Base-by-base conservation (phyloP, 2,797 vertebrate genomes). In the Hippocampus kuda region DNA sequence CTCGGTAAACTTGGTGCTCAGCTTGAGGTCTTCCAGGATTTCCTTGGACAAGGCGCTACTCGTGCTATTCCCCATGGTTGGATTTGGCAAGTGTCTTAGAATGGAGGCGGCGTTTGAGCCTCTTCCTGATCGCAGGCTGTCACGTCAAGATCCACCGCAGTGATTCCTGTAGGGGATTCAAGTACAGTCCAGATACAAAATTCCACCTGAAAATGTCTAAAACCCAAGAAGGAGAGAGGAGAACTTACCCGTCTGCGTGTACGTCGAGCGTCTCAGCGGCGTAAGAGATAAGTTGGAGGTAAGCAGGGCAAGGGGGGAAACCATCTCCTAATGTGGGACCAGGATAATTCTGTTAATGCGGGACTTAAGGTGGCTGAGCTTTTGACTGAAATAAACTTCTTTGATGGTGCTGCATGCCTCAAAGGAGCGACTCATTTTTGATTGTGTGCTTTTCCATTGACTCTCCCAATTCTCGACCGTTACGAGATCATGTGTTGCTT, bases 21-120 rank as follows among this genome's bases (percentile, higher is more conserved):
- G 84, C 85, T 91, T 93, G 75, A 93, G 88, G 77, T 93, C 92
- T 74, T 92, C 88, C 80, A 93, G 85, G 88, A 93, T 92, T 83
- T 91, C 91, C 82, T 92, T 92, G 18, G 92, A 93, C 69, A 93
- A 27, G 0, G 90, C 89, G 54, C 91, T 83, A 71, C 92, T 93
- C 76, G 89, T 91, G 41, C 87, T 18, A 79, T 93, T 93, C 68
- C 92, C 92, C 92, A 93, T 93, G 53, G 68, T 80, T 18, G 65
- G 62, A 64, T 64, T 44, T 64, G 22, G 5, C 22, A 15, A 64
- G n/a, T 46, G 22, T 64, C 42, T 64, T 24, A 26, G 22, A 61
- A 34, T 22, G 20, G 59, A 61, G 13, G 59, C 30, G 59, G 20
- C 18, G 30, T 61, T 61, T 61, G 16, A 38, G 30, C 30, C 59